Percentiles rank a stretch among this genome's conserved stretches.
phyloP scores from a whole-genome alignment of 2,113 vertebrate species.

The Enhydra lutris region DNA sequence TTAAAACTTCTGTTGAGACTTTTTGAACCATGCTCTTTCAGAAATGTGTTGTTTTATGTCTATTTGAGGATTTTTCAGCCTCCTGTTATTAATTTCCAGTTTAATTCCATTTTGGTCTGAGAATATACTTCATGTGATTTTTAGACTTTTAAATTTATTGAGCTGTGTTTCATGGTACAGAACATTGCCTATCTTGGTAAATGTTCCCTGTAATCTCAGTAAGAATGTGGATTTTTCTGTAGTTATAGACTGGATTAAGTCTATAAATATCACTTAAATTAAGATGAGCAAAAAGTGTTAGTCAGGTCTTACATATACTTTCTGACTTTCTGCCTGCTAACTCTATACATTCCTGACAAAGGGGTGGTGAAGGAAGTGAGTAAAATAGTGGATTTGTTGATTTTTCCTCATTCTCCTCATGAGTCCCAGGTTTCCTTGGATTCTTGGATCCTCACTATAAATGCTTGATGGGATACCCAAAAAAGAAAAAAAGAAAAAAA shows the following conservation, averaged over 20 bases:
- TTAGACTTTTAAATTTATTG: not conserved
- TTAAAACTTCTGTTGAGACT: not conserved
- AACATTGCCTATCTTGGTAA: not conserved
- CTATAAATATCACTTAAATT: not conserved
- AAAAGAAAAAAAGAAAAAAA: not conserved
- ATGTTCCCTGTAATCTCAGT: not conserved
- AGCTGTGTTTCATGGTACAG: not conserved
- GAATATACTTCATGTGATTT: not conserved
- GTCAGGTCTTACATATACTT: not conserved
- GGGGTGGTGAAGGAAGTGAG: not conserved
- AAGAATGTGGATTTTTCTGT: not conserved
- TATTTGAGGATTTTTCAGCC: not conserved
- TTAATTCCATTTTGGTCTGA: not conserved
- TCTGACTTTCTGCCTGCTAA: not conserved
- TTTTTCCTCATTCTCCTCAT: not conserved
- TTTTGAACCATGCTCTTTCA: not conserved
- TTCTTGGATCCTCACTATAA: not conserved
- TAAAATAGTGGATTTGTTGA: not conserved
- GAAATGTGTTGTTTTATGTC: not conserved
- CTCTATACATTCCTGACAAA: not conserved
- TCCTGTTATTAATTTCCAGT: not conserved
- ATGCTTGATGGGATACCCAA: not conserved
- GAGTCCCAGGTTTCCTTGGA: not conserved
- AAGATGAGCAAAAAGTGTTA: not conserved
- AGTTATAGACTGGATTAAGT: not conserved